Percentiles rank a stretch among this genome's conserved stretches.
Evolutionary conservation across 2,888 invertebrate species (phyloP).

Genomic region (Polydrusus cervinus): DNA sequence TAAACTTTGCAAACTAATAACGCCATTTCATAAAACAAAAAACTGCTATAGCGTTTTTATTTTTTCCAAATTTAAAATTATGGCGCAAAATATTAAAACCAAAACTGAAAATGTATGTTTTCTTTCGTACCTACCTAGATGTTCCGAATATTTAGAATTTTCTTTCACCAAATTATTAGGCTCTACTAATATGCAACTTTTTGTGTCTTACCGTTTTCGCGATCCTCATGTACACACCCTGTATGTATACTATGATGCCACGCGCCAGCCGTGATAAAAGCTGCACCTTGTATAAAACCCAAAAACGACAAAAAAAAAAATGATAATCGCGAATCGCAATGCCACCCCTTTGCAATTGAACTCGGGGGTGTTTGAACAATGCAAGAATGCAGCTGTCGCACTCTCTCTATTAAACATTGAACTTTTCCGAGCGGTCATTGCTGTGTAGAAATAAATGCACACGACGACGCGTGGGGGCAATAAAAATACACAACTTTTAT

Average conservation of each 20-base stretch:
- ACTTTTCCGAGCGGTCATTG: conserved; percentile 37
- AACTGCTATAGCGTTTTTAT: too few species aligned
- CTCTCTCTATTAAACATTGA: conserved; percentile 35
- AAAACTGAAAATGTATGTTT: too few species aligned
- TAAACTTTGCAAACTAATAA: too few species aligned
- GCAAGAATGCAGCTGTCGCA: conserved; percentile 33
- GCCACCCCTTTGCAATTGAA: conserved; percentile 33
- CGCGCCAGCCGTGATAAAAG: not conserved
- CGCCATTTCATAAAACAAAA: too few species aligned
- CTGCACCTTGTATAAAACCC: conserved; percentile 31
- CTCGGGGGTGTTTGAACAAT: conserved; percentile 42
- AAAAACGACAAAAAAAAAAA: conserved; percentile 24
- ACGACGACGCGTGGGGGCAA: conserved; percentile 36
- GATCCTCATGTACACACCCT: too few species aligned
- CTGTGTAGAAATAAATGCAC: conserved; percentile 38
- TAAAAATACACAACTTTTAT: conserved; percentile 33
- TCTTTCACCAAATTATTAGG: too few species aligned
- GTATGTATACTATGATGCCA: not conserved
- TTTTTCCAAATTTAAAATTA: too few species aligned
- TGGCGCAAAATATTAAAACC: too few species aligned
- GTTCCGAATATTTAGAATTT: too few species aligned
- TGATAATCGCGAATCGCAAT: conserved; percentile 45
- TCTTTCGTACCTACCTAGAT: too few species aligned
- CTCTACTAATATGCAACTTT: too few species aligned
- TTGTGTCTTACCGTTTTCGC: too few species aligned